Evolutionary conservation across 92 coral and sea anemone genomes (phyloP).

Genomic region (Zoanthus solanderi): DNA sequence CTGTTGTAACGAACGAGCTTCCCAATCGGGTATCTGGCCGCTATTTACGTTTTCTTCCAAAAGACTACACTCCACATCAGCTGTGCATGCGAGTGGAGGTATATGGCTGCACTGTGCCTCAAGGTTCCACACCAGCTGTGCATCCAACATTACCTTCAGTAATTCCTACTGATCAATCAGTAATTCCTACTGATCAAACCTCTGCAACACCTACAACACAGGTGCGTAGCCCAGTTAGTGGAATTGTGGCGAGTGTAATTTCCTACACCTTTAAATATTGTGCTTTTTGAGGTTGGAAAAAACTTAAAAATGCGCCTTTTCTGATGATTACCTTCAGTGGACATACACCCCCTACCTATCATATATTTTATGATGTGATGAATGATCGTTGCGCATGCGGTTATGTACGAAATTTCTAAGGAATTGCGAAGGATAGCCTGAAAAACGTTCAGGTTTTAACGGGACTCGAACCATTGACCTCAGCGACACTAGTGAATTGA

Average conservation of each 20-base stretch:
- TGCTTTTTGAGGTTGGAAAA: too few species aligned
- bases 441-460: too few species aligned
- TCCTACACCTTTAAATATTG: too few species aligned
- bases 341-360: too few species aligned
- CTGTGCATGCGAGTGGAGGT: slow-evolving; percentile 43
- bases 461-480: too few species aligned
- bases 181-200: background rate
- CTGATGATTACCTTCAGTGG: too few species aligned
- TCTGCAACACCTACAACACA: background rate
- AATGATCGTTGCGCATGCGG: too few species aligned
- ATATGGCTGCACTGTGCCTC: slow-evolving; percentile 36
- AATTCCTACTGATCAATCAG: background rate
- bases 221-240: background rate
- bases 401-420: too few species aligned
- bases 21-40: slow-evolving; percentile 3
- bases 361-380: too few species aligned
- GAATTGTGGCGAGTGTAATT: background rate
- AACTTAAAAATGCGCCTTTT: too few species aligned
- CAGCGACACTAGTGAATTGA: too few species aligned
- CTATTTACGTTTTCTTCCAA: slow-evolving; percentile 18
- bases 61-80: background rate
- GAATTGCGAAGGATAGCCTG: too few species aligned
- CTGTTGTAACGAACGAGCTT: slow-evolving; percentile 28
- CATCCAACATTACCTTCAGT: slow-evolving; percentile 25
- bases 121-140: slow-evolving; percentile 12